These are phyloP conservation scores for Caenorhabditis sp. DNA, from an alignment of 2,888 invertebrate genomes.

Conservation along the genomic window DNA sequence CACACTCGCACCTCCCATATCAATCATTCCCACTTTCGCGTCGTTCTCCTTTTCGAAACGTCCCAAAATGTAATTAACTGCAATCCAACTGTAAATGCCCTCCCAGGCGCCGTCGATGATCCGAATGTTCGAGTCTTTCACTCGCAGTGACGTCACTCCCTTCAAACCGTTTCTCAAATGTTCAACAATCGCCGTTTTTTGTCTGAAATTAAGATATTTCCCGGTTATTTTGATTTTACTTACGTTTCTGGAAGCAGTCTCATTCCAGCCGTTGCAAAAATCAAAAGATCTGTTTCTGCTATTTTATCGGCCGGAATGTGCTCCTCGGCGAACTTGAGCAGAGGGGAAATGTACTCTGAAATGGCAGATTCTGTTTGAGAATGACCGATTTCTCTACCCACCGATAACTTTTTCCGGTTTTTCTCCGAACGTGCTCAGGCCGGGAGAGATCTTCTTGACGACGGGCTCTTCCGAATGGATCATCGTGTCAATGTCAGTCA, in stretches of 20 bases:
- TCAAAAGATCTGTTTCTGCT: slow-evolving; percentile 81
- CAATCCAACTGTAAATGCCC: slow-evolving; percentile 82
- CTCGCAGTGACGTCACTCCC: slow-evolving; percentile 80
- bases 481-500: slow-evolving; percentile 80
- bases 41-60: slow-evolving; percentile 12
- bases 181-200: slow-evolving; percentile 80
- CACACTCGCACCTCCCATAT: slow-evolving; percentile 82
- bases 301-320: slow-evolving; percentile 80
- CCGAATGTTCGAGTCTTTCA: slow-evolving; percentile 80
- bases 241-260: slow-evolving; percentile 80
- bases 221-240: not conserved
- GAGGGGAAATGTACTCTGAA: slow-evolving; percentile 80
- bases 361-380: not conserved
- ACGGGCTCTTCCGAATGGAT: slow-evolving; percentile 68
- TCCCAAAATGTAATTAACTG: slow-evolving; percentile 76
- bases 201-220: slow-evolving; percentile 64
- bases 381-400: slow-evolving; percentile 6
- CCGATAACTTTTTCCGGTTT: slow-evolving; percentile 72
- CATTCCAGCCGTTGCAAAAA: slow-evolving; percentile 83
- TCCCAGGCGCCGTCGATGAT: slow-evolving; percentile 82
- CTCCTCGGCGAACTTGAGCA: slow-evolving; percentile 81
- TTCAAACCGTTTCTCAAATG: slow-evolving; percentile 80
- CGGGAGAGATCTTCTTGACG: slow-evolving; percentile 76
- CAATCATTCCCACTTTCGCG: slow-evolving; percentile 81
- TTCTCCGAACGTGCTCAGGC: slow-evolving; percentile 74